Evolutionary conservation across 2,888 invertebrate genomes (phyloP).

Genomic region (Epirrita christyi): DNA sequence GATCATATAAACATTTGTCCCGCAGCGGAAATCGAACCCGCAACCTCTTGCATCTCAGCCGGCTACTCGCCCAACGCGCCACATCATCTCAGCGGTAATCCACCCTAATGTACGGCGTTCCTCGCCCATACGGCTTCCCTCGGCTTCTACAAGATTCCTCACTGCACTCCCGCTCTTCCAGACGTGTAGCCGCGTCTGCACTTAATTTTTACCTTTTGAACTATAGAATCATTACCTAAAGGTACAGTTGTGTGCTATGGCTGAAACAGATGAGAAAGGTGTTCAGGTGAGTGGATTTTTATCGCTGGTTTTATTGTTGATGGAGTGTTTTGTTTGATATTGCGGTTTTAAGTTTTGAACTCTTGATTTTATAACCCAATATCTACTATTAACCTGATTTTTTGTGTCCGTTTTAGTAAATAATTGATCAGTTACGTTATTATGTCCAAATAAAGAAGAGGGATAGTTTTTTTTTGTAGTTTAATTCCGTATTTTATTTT

Average conservation of each 20-base stretch:
- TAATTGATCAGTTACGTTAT: too few relatives aligned
- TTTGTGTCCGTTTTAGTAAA: too few relatives aligned
- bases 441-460: too few relatives aligned
- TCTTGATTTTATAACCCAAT: background rate
- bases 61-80: too few relatives aligned
- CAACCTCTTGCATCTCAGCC: too few relatives aligned
- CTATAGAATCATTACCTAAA: slow-evolving; percentile 8
- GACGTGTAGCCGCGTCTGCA: slow-evolving; percentile 43
- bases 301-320: slow-evolving; percentile 1
- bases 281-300: slow-evolving; percentile 55
- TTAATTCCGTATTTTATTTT: too few relatives aligned
- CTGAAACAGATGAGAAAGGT: slow-evolving; percentile 63
- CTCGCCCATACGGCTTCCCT: slow-evolving; percentile 52
- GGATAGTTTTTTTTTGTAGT: too few relatives aligned
- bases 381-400: too few relatives aligned
- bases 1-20: too few relatives aligned
- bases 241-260: slow-evolving; percentile 48
- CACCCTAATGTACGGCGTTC: slow-evolving; percentile 35
- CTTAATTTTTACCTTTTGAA: slow-evolving; percentile 8
- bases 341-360: background rate
- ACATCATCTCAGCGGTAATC: slow-evolving; percentile 37
- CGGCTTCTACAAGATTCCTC: slow-evolving; percentile 45
- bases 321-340: background rate
- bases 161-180: slow-evolving; percentile 56
- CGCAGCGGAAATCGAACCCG: too few relatives aligned